Evolutionary conservation across 2,888 invertebrate genomes (phyloP).

Genomic region (Dicranocentrus wangi): DNA sequence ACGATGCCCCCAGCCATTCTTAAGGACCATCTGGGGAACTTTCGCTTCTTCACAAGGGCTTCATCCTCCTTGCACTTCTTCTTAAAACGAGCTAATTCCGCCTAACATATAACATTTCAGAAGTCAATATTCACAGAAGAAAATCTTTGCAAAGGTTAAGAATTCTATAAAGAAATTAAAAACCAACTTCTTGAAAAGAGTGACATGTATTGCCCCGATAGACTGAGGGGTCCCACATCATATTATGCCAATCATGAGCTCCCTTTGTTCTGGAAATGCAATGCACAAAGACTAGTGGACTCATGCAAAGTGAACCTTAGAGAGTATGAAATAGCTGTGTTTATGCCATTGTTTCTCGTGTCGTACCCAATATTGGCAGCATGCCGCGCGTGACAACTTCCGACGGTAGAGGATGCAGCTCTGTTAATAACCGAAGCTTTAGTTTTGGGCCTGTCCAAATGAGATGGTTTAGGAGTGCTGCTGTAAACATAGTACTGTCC

Average conservation of each 20-base stretch:
- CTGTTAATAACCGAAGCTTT: background rate
- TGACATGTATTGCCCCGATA: conserved; percentile 87
- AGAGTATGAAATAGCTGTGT: background rate
- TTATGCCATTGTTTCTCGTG: background rate
- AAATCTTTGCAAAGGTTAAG: too few relatives aligned
- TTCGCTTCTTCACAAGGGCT: conserved; percentile 18
- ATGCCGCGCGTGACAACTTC: conserved; percentile 17
- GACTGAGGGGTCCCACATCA: conserved; percentile 92
- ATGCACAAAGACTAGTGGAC: too few relatives aligned
- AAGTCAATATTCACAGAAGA: conserved; percentile 5
- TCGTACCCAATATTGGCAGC: conserved; percentile 39
- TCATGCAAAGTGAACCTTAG: too few relatives aligned
- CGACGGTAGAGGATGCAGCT: background rate
- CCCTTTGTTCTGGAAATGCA: conserved; percentile 74
- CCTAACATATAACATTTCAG: conserved; percentile 20
- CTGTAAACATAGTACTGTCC: conserved; percentile 57
- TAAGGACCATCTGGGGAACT: conserved; percentile 15
- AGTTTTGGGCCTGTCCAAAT: conserved; percentile 28
- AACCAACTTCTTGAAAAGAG: too few relatives aligned
- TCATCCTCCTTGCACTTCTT: conserved; percentile 29
- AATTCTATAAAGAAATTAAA: too few relatives aligned
- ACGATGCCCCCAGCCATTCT: conserved; percentile 54
- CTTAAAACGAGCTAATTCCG: conserved; percentile 52
- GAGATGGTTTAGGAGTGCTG: conserved; percentile 24
- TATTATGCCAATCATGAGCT: conserved; percentile 81